These are phyloP conservation scores for Rhabdomys pumilio DNA, from an alignment of 2,797 vertebrate species.

Conservation along the genomic window DNA sequence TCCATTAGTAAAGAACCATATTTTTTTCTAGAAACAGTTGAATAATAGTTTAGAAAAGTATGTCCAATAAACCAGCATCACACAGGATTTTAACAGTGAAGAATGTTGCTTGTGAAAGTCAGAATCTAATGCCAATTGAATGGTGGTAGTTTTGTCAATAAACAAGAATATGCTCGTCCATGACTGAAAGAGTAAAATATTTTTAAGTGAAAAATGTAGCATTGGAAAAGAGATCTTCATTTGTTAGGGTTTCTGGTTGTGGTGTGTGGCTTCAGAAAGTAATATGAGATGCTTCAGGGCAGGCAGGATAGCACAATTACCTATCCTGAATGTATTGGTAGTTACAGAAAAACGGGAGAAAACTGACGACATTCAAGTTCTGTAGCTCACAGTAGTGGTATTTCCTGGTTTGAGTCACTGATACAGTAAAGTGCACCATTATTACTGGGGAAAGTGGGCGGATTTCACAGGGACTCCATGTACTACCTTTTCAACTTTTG, in stretches of 20 bases:
- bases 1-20: constrained; percentile 17
- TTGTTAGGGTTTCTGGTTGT: neutral
- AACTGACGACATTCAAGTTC: neutral
- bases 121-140: neutral
- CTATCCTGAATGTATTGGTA: neutral
- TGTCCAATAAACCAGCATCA: neutral
- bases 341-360: neutral
- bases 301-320: neutral
- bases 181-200: neutral
- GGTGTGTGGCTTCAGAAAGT: neutral
- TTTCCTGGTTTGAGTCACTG: neutral
- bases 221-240: neutral
- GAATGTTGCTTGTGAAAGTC: neutral
- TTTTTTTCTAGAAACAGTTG: neutral
- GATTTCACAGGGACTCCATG: neutral
- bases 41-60: neutral
- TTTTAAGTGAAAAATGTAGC: neutral
- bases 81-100: neutral
- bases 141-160: neutral
- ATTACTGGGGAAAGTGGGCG: neutral
- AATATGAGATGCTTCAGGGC: neutral
- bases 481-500: constrained; percentile 10
- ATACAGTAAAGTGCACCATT: neutral
- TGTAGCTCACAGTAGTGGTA: neutral
- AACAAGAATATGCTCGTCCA: neutral